These are phyloP conservation scores for Egretta garzetta DNA, from an alignment of 2,113 vertebrate species.

Conservation along the genomic window DNA sequence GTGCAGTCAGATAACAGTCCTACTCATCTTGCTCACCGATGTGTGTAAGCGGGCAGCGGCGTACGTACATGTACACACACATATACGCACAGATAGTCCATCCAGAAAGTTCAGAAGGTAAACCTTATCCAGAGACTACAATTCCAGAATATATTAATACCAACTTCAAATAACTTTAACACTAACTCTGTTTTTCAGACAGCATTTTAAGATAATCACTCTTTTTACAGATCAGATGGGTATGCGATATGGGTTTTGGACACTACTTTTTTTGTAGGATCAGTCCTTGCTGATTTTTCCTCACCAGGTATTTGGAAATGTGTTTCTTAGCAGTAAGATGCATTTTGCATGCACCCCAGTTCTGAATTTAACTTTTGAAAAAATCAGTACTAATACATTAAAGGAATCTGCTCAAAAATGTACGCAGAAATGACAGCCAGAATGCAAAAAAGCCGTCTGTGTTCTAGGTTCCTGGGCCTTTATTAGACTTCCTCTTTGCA, in stretches of 20 bases:
- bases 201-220: background rate
- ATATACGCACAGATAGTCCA: background rate
- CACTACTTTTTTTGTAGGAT: background rate
- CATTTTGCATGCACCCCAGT: background rate
- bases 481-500: background rate
- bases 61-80: fast-evolving
- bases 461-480: background rate
- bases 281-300: background rate
- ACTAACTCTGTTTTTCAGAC: background rate
- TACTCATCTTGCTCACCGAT: background rate
- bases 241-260: background rate
- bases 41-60: background rate
- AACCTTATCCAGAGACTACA: background rate
- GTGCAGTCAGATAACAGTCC: background rate
- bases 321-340: background rate
- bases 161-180: background rate
- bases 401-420: background rate
- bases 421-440: background rate
- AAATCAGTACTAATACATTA: background rate
- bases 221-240: background rate
- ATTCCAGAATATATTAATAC: background rate
- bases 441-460: background rate
- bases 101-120: background rate
- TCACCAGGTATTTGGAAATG: background rate
- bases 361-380: background rate